Evolutionary conservation across 2,797 vertebrate species (phyloP).

Genomic region (Rallus crepitans): DNA sequence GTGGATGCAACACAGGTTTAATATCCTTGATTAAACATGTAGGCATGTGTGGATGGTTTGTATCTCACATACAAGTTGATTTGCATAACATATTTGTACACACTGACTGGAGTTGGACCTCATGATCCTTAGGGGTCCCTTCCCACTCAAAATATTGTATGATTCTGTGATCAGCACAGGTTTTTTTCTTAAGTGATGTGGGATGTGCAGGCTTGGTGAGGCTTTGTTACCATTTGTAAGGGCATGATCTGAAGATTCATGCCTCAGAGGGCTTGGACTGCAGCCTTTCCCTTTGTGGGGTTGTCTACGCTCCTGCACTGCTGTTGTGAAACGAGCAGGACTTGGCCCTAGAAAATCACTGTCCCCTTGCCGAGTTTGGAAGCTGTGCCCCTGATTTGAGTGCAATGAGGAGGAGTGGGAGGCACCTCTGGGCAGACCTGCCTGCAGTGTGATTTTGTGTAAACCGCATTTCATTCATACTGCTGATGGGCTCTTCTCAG

Average conservation of each 20-base stretch:
- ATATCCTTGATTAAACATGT: not conserved
- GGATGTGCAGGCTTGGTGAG: not conserved
- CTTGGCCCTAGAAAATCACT: not conserved
- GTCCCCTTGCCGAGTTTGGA: not conserved
- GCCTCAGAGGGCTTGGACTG: not conserved
- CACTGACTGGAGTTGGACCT: no score
- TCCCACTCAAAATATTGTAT: no score
- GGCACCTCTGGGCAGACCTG: not conserved
- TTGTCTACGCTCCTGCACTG: no score
- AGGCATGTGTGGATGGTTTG: not conserved
- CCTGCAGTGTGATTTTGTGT: not conserved
- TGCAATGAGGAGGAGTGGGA: not conserved
- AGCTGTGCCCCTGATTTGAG: fast-evolving
- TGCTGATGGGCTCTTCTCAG: not conserved
- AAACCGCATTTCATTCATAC: not conserved
- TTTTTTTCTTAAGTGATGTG: not conserved
- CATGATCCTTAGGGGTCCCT: no score
- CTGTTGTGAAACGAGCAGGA: not conserved
- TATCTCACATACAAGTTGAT: not conserved
- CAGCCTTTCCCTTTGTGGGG: not conserved
- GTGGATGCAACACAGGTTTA: not conserved
- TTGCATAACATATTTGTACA: not conserved
- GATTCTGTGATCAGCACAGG: not conserved
- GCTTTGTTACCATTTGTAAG: not conserved
- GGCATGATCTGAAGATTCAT: fast-evolving